Base-by-base conservation (phyloP, 2,797 vertebrate species). In the Scomberomorus guttatus region DNA sequence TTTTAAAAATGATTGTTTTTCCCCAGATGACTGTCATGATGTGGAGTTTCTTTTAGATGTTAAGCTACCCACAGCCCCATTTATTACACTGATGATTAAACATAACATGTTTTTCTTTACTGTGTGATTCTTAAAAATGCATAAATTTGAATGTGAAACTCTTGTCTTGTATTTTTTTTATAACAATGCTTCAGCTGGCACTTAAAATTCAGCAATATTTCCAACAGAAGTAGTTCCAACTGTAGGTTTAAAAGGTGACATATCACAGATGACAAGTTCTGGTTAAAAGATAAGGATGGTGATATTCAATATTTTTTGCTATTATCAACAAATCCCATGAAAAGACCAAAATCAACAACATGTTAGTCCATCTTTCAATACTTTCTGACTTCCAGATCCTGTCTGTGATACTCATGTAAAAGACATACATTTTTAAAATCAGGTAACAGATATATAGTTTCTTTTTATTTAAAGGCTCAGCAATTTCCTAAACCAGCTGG, bases 91-190 rank as follows among this genome's bases (percentile, higher is more conserved):
- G 78, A 66, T 64, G 75, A 66, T 77, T 69, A 17, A 54, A n/a
- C 60, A 25, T 37, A 25, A 68, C 13, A 55, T 65, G 25, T 78
- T 71, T 87, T 81, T 90, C 61, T 81, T 83, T 15, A 88, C 59
- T 80, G 85, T 85, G 71, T 87, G 83, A 85, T 85, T 85, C 65
- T 82, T 32, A 54, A 78, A 69, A 81, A 78, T 66, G 24, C 71
- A 92, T 91, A 87, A 91, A 89, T 62, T 25, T 48, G n/a, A 70
- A 75, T 69, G 68, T 66, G 59, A 87, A 87, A 22, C 8, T 75
- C 12, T 52, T 37, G 42, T 55, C 6, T 64, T 48, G 55, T 50
- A 4, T 65, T 56, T 44, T 55, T 52, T 61, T 77, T 17, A 42
- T 52, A 9, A 20, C 17, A 42, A 29, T 32, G 6, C 20, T 66